phyloP scores from a whole-genome alignment of 2,888 invertebrate genomes.

The Lasioglossum vierecki region DNA sequence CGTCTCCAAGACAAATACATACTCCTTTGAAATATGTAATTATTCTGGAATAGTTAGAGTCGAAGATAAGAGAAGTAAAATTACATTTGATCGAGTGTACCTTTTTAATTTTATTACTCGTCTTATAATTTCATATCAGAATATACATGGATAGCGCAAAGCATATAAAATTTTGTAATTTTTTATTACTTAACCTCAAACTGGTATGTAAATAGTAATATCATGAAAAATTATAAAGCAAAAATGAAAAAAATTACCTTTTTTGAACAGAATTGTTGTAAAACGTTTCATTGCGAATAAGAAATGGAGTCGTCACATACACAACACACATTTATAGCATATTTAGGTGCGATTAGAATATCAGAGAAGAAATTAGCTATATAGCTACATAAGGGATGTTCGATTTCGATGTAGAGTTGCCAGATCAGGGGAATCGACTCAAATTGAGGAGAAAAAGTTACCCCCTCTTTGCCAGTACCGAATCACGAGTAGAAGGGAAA shows the following conservation, averaged over 20 bases:
- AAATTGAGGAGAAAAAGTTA: too few relatives aligned
- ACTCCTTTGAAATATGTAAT: neutral
- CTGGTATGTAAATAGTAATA: neutral
- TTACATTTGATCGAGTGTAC: neutral
- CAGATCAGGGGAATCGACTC: too few relatives aligned
- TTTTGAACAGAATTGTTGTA: neutral
- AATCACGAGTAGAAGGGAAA: too few relatives aligned
- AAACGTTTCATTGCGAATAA: neutral
- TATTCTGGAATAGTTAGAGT: neutral
- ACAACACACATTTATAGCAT: neutral
- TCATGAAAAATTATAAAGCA: neutral
- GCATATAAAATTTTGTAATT: neutral
- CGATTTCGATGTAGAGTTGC: too few relatives aligned
- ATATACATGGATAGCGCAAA: neutral
- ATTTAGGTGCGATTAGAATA: neutral
- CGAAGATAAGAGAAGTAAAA: neutral
- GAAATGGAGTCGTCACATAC: neutral
- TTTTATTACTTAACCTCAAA: neutral
- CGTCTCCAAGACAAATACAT: neutral
- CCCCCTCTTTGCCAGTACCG: too few relatives aligned
- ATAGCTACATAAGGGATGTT: too few relatives aligned
- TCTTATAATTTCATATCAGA: neutral
- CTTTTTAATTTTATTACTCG: neutral
- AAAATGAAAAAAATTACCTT: slow-evolving; percentile 7
- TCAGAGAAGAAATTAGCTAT: neutral